Conservation (phyloP, 2,888 invertebrate species). For the Phyllotreta striolata region DNA sequence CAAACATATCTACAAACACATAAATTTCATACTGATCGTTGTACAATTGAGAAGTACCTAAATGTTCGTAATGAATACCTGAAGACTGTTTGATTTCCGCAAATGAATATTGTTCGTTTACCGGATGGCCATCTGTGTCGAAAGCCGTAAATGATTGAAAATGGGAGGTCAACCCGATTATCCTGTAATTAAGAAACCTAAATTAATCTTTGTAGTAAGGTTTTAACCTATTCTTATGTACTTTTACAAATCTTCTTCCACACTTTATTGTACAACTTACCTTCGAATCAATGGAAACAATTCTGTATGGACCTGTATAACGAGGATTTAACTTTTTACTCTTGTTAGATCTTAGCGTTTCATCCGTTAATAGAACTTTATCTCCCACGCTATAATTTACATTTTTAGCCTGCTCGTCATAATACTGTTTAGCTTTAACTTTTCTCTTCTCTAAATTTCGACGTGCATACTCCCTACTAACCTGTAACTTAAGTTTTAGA, state of each 20-base stretch:
- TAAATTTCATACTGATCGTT: slow-evolving; percentile 19
- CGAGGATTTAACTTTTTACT: slow-evolving; percentile 1
- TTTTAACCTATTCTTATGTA: slow-evolving; percentile 4
- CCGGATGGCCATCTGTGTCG: neutral
- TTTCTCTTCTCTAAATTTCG: slow-evolving; percentile 8
- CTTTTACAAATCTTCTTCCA: slow-evolving; percentile 2
- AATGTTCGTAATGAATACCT: slow-evolving; percentile 20
- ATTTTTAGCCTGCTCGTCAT: neutral
- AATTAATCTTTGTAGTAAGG: slow-evolving; percentile 4
- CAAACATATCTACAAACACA: slow-evolving; percentile 23
- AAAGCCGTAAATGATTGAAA: neutral
- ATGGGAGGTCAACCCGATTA: neutral
- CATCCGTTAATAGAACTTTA: slow-evolving; percentile 9
- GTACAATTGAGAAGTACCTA: slow-evolving; percentile 18
- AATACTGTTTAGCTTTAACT: slow-evolving; percentile 3
- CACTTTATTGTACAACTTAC: slow-evolving; percentile 8
- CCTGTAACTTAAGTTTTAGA: slow-evolving; percentile 5
- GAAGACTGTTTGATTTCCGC: neutral
- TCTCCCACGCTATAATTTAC: slow-evolving; percentile 7
- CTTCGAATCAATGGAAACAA: slow-evolving; percentile 6
- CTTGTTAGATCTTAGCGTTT: neutral
- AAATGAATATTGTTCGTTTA: neutral
- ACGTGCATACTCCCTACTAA: slow-evolving; percentile 6
- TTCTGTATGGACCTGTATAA: slow-evolving; percentile 5
- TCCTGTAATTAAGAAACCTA: neutral